Conservation (phyloP, 2,113 vertebrate species). For the Toxostoma redivivum region DNA sequence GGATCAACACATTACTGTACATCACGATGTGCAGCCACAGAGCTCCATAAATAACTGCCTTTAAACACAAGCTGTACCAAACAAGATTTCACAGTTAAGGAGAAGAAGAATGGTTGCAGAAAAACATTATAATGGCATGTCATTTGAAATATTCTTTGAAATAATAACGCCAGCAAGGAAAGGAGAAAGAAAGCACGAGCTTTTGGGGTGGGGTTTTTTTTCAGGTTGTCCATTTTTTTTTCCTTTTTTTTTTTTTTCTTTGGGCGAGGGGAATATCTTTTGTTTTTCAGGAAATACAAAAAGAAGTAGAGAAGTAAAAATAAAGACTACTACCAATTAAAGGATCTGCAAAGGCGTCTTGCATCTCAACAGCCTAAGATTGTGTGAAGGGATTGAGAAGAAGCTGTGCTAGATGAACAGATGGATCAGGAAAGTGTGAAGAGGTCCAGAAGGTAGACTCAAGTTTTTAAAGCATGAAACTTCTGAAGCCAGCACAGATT, state of each 20-base stretch:
- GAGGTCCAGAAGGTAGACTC: slow-evolving; percentile 50
- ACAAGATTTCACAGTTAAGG: slow-evolving; percentile 30
- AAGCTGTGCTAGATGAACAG: slow-evolving; percentile 58
- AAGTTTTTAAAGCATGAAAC: slow-evolving; percentile 47
- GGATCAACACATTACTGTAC: neutral
- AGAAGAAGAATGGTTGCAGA: neutral
- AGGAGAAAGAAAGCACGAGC: neutral
- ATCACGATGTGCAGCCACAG: neutral
- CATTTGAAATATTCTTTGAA: neutral
- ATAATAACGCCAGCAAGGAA: neutral
- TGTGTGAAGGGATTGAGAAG: slow-evolving; percentile 50
- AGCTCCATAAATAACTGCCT: slow-evolving; percentile 6
- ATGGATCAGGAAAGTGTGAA: slow-evolving; percentile 51
- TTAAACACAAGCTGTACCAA: slow-evolving; percentile 45
- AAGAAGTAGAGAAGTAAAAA: slow-evolving; percentile 4
- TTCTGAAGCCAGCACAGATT: slow-evolving; percentile 10
- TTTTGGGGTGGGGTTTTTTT: neutral
- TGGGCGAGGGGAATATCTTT: neutral
- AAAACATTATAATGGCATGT: neutral
- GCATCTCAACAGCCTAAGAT: slow-evolving; percentile 42
- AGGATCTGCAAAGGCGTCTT: slow-evolving; percentile 58
- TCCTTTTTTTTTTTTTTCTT: too few species aligned
- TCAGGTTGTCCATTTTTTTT: neutral
- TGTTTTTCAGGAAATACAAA: neutral
- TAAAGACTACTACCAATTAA: slow-evolving; percentile 43